These are phyloP conservation scores for Chirona hameri DNA, from an alignment of 2,888 invertebrate genomes.

Conservation along the genomic window DNA sequence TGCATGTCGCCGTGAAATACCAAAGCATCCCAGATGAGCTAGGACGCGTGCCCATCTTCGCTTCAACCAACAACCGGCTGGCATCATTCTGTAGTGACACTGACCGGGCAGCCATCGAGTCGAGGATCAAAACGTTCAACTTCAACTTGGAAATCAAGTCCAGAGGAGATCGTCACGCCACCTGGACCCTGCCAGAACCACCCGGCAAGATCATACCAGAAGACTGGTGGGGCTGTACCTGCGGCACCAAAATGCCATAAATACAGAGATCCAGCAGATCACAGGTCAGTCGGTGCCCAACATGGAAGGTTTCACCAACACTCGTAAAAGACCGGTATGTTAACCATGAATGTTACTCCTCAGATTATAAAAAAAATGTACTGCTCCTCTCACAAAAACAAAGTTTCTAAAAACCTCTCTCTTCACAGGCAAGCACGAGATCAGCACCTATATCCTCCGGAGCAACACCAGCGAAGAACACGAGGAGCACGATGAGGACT, in stretches of 20 bases:
- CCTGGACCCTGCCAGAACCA: not conserved
- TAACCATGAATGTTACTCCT: no score
- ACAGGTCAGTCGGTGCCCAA: not conserved
- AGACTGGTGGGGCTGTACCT: not conserved
- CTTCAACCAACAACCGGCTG: not conserved
- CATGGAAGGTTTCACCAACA: no score
- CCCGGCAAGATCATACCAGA: not conserved
- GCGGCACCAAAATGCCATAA: not conserved
- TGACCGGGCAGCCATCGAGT: not conserved
- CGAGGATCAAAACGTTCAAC: not conserved
- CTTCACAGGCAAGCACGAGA: no score
- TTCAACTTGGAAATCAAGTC: not conserved
- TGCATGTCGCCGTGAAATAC: not conserved
- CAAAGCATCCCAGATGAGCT: not conserved
- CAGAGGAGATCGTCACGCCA: not conserved
- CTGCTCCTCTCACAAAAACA: no score
- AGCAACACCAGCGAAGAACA: no score
- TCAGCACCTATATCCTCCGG: no score
- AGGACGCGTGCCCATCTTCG: no score
- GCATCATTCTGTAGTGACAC: not conserved
- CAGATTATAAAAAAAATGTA: no score
- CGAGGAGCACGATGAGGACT: no score
- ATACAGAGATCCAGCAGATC: not conserved
- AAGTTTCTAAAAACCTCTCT: no score
- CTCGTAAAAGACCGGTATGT: no score